Conservation (phyloP, 92 coral and sea anemone genomes). For the Epizoanthus fatuus region DNA sequence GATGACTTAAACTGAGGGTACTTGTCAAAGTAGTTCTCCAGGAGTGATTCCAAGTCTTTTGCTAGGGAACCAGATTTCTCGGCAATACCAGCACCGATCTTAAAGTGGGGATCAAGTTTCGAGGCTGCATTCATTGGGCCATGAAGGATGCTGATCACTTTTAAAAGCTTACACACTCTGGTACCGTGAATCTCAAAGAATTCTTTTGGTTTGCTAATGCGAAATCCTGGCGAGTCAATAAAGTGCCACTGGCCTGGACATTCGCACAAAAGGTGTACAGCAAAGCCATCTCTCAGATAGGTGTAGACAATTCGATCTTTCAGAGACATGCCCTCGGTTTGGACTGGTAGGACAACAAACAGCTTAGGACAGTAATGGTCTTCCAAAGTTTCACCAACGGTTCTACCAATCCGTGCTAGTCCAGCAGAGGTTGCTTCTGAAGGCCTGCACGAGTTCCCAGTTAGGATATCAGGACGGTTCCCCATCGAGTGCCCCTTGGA, state of each 20-base stretch:
- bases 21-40: conserved; percentile 28
- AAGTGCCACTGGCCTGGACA: conserved; percentile 44
- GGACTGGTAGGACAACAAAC: conserved; percentile 29
- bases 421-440: conserved; percentile 7
- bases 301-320: conserved; percentile 46
- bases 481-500: conserved; percentile 27
- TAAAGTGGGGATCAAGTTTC: background rate
- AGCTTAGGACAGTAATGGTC: conserved; percentile 40
- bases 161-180: conserved; percentile 27
- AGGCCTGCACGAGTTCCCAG: conserved; percentile 29
- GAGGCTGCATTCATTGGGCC: conserved; percentile 22
- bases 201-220: conserved; percentile 21
- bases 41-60: conserved; percentile 26
- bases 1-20: conserved; percentile 23
- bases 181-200: conserved; percentile 30
- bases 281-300: conserved; percentile 44
- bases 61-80: conserved; percentile 3
- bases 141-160: conserved; percentile 20
- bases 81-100: conserved; percentile 26
- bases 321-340: conserved; percentile 23
- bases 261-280: conserved; percentile 43
- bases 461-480: background rate
- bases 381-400: conserved; percentile 26
- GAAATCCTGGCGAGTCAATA: conserved; percentile 37
- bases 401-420: conserved; percentile 19